Conservation (phyloP, 2,888 invertebrate species). For the Esperia sulphurella region DNA sequence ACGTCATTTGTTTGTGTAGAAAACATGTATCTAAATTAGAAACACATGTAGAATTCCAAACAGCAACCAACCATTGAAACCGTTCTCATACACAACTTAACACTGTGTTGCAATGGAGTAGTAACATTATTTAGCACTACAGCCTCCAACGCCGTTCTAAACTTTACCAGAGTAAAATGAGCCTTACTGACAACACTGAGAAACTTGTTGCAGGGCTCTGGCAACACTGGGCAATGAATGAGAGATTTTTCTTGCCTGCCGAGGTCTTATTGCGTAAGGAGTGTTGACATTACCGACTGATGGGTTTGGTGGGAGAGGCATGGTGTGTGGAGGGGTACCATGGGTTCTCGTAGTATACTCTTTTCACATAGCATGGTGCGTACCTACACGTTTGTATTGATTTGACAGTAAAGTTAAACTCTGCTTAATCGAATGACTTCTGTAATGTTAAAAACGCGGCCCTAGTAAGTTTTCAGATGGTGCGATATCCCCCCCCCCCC, state of each 20-base stretch:
- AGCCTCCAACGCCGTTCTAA: neutral
- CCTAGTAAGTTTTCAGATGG: too few relatives aligned
- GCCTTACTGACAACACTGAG: neutral
- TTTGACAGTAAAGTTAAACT: too few relatives aligned
- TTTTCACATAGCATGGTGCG: too few relatives aligned
- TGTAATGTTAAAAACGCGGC: too few relatives aligned
- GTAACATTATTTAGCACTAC: constrained; percentile 13
- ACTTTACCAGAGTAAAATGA: constrained; percentile 8
- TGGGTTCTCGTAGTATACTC: neutral
- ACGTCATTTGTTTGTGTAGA: too few relatives aligned
- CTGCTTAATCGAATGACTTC: too few relatives aligned
- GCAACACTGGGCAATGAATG: constrained; percentile 27
- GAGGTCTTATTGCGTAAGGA: constrained; percentile 70
- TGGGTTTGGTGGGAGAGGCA: constrained; percentile 31
- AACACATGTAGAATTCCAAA: too few relatives aligned
- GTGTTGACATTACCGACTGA: constrained; percentile 65
- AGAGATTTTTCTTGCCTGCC: constrained; percentile 52
- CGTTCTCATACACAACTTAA: constrained; percentile 29
- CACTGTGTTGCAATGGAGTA: constrained; percentile 37
- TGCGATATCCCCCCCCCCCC: too few relatives aligned
- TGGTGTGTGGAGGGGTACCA: neutral
- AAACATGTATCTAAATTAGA: too few relatives aligned
- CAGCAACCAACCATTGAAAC: constrained; percentile 9
- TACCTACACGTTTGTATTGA: too few relatives aligned
- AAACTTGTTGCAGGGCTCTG: neutral